A percentile compares a stretch with the other conserved stretches of the same genome.
These are phyloP conservation scores for Ameiurus melas DNA, from an alignment of 2,113 vertebrate species.

Conservation along the genomic window DNA sequence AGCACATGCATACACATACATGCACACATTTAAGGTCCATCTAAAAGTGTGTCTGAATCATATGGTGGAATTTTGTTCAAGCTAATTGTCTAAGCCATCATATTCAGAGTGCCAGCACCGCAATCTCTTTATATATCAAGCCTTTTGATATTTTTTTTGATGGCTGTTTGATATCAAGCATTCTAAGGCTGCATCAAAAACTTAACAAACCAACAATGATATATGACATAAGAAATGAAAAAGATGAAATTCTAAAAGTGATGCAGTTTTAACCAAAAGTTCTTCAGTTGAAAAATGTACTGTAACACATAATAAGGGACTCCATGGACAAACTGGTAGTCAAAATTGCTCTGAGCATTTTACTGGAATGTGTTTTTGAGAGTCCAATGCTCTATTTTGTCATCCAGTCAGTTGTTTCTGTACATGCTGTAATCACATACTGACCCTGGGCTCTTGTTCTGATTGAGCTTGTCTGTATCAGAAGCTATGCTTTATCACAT, in stretches of 20 bases:
- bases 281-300: background rate
- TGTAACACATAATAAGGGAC: constrained; percentile 6
- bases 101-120: background rate
- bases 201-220: constrained; percentile 16
- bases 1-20: background rate
- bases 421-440: background rate
- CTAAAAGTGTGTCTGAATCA: background rate
- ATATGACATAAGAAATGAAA: background rate
- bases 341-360: background rate
- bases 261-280: background rate
- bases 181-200: constrained; percentile 6
- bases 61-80: background rate
- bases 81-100: background rate
- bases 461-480: constrained; percentile 22
- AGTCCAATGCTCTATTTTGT: background rate
- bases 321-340: background rate
- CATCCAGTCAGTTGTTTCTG: background rate
- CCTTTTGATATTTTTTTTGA: background rate
- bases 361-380: constrained; percentile 1
- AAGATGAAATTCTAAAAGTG: constrained; percentile 9
- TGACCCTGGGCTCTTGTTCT: background rate
- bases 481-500: constrained; percentile 23
- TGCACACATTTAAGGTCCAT: background rate
- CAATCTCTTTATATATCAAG: background rate
- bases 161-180: constrained; percentile 33